These are phyloP conservation scores for Diaphora mendica DNA, from an alignment of 2,888 invertebrate species.

Conservation along the genomic window DNA sequence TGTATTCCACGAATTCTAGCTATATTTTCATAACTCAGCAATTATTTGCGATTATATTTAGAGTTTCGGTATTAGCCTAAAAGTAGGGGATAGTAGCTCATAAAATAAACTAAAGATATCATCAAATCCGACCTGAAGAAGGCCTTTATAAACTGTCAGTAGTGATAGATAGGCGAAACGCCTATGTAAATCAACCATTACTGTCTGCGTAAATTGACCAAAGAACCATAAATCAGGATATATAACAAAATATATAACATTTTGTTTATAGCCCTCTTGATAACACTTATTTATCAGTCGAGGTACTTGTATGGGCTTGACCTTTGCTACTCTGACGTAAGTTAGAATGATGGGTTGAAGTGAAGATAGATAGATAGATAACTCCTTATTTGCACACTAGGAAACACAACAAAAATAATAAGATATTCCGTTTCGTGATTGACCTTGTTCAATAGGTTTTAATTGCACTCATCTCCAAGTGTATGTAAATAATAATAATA, in stretches of 20 bases:
- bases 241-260: slow-evolving; percentile 17
- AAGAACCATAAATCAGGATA: slow-evolving; percentile 49
- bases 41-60: background rate
- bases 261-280: slow-evolving; percentile 46
- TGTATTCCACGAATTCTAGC: background rate
- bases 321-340: slow-evolving; percentile 12
- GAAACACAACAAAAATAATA: no score
- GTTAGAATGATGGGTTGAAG: background rate
- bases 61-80: background rate
- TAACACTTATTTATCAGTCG: slow-evolving; percentile 39
- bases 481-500: no score
- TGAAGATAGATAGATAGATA: background rate
- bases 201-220: slow-evolving; percentile 56
- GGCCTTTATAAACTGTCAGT: background rate
- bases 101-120: background rate
- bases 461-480: no score
- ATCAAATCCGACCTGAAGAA: background rate
- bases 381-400: background rate
- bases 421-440: no score
- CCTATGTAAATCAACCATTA: slow-evolving; percentile 19
- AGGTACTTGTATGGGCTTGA: slow-evolving; percentile 19
- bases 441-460: no score
- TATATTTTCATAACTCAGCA: background rate
- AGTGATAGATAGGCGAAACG: background rate
- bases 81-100: background rate